A percentile compares a stretch with the other conserved stretches of the same genome.
These are phyloP conservation scores for Hippolais icterina DNA, from an alignment of 2,113 vertebrate genomes.

Conservation along the genomic window DNA sequence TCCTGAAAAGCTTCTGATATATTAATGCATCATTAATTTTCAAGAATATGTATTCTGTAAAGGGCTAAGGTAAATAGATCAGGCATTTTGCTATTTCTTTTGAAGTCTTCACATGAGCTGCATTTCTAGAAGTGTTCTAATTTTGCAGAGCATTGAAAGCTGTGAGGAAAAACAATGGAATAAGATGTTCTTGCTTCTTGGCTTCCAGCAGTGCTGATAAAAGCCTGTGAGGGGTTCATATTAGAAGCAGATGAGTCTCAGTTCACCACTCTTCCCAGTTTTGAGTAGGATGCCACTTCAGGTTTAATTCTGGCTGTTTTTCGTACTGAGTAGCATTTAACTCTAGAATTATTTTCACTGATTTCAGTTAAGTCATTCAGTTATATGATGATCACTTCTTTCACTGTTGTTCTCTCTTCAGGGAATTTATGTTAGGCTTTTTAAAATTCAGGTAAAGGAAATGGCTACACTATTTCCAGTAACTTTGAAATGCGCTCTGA, in stretches of 20 bases:
- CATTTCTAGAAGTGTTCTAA: background rate
- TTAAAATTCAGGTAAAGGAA: background rate
- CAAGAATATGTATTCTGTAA: background rate
- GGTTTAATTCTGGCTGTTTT: background rate
- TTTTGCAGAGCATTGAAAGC: background rate
- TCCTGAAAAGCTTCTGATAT: background rate
- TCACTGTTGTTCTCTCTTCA: background rate
- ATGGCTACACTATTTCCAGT: background rate
- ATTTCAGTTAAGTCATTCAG: background rate
- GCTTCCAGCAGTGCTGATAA: background rate
- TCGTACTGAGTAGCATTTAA: background rate
- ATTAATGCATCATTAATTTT: background rate
- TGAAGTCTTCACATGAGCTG: background rate
- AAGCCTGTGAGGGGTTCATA: background rate
- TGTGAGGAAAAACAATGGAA: background rate
- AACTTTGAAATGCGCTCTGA: background rate
- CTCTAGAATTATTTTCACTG: background rate
- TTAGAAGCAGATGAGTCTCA: background rate
- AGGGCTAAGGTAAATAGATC: background rate
- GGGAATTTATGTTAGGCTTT: background rate
- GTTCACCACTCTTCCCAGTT: background rate
- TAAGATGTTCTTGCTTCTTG: background rate
- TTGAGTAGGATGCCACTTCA: background rate
- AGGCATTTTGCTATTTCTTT: background rate
- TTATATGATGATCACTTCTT: background rate